Base-by-base conservation (phyloP, 35 echinoderm and acorn worm genomes). In the Lytechinus variegatus region DNA sequence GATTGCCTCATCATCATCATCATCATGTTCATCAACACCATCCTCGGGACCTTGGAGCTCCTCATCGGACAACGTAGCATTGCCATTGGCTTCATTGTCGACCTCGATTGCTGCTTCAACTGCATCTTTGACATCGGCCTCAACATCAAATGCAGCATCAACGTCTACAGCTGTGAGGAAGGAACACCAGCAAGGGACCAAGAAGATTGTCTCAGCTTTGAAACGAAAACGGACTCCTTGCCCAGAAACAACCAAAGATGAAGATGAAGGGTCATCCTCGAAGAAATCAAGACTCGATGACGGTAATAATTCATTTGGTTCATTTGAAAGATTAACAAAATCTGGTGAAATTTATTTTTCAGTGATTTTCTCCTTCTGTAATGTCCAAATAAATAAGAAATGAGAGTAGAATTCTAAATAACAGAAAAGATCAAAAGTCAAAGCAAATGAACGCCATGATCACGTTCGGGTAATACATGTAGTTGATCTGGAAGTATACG, bases 201-300 rank as follows among this genome's bases (percentile, higher is more conserved):
- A 93, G 54, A 54, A 54, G 52, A 19, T 93, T 57, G 53, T 93
- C 92, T 93, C 92, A 33, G 53, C 52, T 10, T 44, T 93, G 29
- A 93, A 93, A 57, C 92, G 92, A 10, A 93, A 93, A 57, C 92
- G 92, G 4, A 24, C 54, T 12, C 53, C 92, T 27, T 53, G 53
- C 27, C 53, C 2, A 27, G 92, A 93, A 54, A n/a, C 52, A 13
- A 55, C 52, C 13, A 10, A 54, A 57, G 92, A 93, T 27, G 92
- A 4, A 57, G 53, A 54, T 28, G 92, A 93, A 13, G 92, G 57
- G 27, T 28, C 52, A 10, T 27, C 52, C 14, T 54, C 92, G 19
- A 93, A 93, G 92, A 93, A 93, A 57, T 93, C 92, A 33, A 93
- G 54, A 57, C 5, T 57, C 9, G 52, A 54, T 57, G n/a, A 57